Percentiles rank a stretch among this genome's conserved stretches.
These are phyloP conservation scores for Philopedon plagiatum DNA, from an alignment of 2,888 invertebrate species.

Conservation along the genomic window DNA sequence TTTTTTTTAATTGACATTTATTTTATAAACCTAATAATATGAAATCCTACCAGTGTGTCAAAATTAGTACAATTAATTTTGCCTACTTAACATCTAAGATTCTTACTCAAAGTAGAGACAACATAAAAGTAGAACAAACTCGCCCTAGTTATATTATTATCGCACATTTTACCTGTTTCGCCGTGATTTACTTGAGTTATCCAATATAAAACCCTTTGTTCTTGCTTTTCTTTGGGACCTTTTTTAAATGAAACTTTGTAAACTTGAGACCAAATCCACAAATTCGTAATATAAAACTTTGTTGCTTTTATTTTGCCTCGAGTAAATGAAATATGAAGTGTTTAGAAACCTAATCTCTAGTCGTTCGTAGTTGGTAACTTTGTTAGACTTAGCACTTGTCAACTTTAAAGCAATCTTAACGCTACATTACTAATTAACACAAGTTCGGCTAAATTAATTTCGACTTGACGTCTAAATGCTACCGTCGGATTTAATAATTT, in stretches of 20 bases:
- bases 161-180: no score
- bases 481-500: conserved; percentile 31
- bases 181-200: no score
- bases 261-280: not conserved
- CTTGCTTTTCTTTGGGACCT: no score
- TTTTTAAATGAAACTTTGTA: not conserved
- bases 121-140: no score
- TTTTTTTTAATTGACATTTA: no score
- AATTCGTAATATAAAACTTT: not conserved
- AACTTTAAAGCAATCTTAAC: conserved; percentile 36
- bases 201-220: no score
- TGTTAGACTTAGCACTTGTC: conserved; percentile 33
- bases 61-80: no score
- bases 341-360: conserved; percentile 31
- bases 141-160: no score
- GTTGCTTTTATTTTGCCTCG: not conserved
- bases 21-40: no score
- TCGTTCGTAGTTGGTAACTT: conserved; percentile 24
- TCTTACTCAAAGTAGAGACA: no score
- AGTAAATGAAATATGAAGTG: conserved; percentile 27
- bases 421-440: conserved; percentile 42
- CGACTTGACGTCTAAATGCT: conserved; percentile 40
- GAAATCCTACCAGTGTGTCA: no score
- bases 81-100: no score
- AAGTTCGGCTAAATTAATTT: conserved; percentile 39